Base-by-base conservation (phyloP, 2,888 invertebrate genomes). In the Watsonalla binaria region DNA sequence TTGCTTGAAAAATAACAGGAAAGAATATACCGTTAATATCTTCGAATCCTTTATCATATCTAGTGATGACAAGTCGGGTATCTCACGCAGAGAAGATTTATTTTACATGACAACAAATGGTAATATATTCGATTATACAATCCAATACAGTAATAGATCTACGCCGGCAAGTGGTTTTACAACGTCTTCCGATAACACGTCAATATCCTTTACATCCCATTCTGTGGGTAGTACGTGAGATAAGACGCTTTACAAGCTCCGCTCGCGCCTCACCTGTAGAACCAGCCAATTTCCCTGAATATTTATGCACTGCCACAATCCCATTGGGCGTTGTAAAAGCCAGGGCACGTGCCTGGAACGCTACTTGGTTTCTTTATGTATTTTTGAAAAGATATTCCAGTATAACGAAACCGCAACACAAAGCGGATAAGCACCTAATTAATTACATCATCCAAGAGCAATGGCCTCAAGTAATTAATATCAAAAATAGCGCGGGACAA, bases 131-230 rank as follows among this genome's bases (percentile, higher is more conserved):
- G 2, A 24, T 4, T 24, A 24, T 24, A 24, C 24, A 24, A 24
- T 24, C 24, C 42, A 11, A 42, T 56, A 62, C 46, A 51, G 61
- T 57, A 54, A 56, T 58, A 56, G 58, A 52, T 56, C 60, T 49
- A 47, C 53, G 57, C 59, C 58, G 65, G 64, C 64, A 65, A 67
- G 63, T 63, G 64, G 61, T 74, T 74, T 75, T 73, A 74, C 72
- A 65, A 70, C 64, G 57, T 56, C 60, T 72, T 70, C 71, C 76
- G 71, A 76, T 74, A 74, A 67, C 66, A 58, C 62, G 70, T 70
- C 72, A 69, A 77, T 76, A 77, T 78, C 72, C 67, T 66, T 67
- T 61, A 68, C 62, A 65, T 64, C 65, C 60, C 60, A 68, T 68
- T 70, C 58, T 62, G 56, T 54, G 53, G 57, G 60, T 47, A 46